Evolutionary conservation across 2,797 vertebrate genomes (phyloP), one percentile per base, ranked within the genome.

Genomic region (Rhabdomys pumilio): DNA sequence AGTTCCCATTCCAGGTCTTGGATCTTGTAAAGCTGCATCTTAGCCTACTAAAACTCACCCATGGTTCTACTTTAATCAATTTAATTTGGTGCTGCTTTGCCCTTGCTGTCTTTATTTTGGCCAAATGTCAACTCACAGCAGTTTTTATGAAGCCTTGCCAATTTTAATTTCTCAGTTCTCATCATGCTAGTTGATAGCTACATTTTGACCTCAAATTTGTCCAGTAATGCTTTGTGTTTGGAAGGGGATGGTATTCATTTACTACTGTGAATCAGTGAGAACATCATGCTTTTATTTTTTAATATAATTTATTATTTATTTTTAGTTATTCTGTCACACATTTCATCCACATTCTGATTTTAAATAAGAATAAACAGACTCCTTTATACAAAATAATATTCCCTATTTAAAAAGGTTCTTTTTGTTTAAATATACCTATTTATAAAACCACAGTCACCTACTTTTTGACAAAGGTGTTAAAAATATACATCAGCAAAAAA

Each of bases 141-240:
- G 50, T 94, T 95, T 38, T 94, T 93, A 81, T 47, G 29, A 96
- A 97, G 41, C 1, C 38, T 93, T 88, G 59, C 80, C 81, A 84
- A 69, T 89, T 97, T 97, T 41, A 94, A 13, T 95, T 94, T 87
- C 97, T 97, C 38, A 93, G 29, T 94, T 94, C 38, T 4, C 11
- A 57, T 57, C 90, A 90, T 1, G 6, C 53, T 67, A 89, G 75
- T 9, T 26, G 50, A 38, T 83, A 84, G 76, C 12, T 86, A 38
- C 13, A 65, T 93, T 47, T 95, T 59, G 69, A 65, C 34, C 59
- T 63, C 53, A 92, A 86, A 77, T 72, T 92, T 0, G 0, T 41
- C 50, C 63, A 89, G 75, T 59, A 19, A 29, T 89, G 29, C 10
- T 53, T 7, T 65, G 12, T 65, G n/a, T 55, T 73, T 73, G 34